These are phyloP conservation scores for Pelecanus crispus DNA, from an alignment of 2,113 vertebrate species.

Conservation along the genomic window DNA sequence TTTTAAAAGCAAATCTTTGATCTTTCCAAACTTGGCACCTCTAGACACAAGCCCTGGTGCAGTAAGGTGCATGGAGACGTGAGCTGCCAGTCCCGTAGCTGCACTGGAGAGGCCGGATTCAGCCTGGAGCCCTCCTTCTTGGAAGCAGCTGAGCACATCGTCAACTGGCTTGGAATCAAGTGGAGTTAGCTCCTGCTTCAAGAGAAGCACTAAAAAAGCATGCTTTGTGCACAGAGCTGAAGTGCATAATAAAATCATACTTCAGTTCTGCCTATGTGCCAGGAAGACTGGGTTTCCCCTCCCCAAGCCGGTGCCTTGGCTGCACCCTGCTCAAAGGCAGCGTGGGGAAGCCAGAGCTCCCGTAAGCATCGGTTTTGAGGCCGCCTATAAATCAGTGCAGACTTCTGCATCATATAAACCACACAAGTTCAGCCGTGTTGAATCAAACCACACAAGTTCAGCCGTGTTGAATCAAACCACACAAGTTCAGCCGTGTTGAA, in stretches of 20 bases:
- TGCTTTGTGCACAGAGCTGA: neutral
- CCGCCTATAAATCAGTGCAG: neutral
- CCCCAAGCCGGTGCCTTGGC: neutral
- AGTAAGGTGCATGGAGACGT: rapidly evolving
- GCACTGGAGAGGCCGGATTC: neutral
- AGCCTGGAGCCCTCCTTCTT: neutral
- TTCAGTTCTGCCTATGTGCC: neutral
- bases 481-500: neutral
- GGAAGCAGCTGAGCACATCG: neutral
- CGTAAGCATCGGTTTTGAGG: neutral
- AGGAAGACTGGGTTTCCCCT: neutral
- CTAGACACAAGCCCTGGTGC: neutral
- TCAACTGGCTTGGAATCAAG: neutral
- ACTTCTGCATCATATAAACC: neutral
- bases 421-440: neutral
- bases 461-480: neutral
- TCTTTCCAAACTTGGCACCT: neutral
- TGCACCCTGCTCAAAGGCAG: neutral
- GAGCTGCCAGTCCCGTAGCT: neutral
- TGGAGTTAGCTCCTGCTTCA: neutral
- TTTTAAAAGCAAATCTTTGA: neutral
- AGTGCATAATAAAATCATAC: neutral
- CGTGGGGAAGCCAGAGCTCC: neutral
- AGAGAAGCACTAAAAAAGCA: neutral
- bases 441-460: neutral